phyloP scores from a whole-genome alignment of 2,888 invertebrate species.

The Chorisops tibialis region DNA sequence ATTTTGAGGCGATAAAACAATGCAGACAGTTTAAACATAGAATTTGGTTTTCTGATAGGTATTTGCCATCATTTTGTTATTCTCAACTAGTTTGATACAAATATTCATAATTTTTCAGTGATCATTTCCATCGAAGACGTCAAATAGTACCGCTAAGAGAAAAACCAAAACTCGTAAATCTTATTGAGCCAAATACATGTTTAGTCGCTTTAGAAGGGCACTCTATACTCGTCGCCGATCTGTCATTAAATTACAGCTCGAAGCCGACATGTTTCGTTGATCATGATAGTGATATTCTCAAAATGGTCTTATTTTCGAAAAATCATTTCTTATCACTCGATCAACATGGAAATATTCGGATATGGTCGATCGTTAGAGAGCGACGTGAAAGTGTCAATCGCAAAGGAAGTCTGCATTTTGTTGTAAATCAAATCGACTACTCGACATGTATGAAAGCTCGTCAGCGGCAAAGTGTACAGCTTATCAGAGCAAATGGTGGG shows the following conservation, averaged over 20 bases:
- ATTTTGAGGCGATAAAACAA: conserved; percentile 45
- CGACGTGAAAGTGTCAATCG: conserved; percentile 37
- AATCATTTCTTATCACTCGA: conserved; percentile 46
- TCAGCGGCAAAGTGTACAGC: neutral
- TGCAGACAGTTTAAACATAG: conserved; percentile 40
- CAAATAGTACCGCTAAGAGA: conserved; percentile 46
- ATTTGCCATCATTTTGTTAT: conserved; percentile 4
- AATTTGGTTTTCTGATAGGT: conserved; percentile 49
- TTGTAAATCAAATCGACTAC: conserved; percentile 31
- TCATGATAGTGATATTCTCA: conserved; percentile 38
- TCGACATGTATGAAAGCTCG: conserved; percentile 21
- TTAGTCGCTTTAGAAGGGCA: conserved; percentile 43
- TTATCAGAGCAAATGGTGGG: conserved; percentile 22
- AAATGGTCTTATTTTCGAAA: conserved; percentile 43
- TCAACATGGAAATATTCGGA: conserved; percentile 43
- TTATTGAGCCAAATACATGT: conserved; percentile 45
- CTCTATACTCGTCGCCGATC: conserved; percentile 42
- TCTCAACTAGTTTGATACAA: neutral
- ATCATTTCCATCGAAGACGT: conserved; percentile 47
- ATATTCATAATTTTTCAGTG: conserved; percentile 38
- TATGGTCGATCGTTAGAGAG: conserved; percentile 44
- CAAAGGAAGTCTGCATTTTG: conserved; percentile 35
- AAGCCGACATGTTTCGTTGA: conserved; percentile 39
- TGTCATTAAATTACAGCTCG: conserved; percentile 44
- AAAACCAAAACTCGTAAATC: conserved; percentile 40